Base-by-base conservation (phyloP, 2,113 vertebrate genomes). In the Vulpes vulpes region DNA sequence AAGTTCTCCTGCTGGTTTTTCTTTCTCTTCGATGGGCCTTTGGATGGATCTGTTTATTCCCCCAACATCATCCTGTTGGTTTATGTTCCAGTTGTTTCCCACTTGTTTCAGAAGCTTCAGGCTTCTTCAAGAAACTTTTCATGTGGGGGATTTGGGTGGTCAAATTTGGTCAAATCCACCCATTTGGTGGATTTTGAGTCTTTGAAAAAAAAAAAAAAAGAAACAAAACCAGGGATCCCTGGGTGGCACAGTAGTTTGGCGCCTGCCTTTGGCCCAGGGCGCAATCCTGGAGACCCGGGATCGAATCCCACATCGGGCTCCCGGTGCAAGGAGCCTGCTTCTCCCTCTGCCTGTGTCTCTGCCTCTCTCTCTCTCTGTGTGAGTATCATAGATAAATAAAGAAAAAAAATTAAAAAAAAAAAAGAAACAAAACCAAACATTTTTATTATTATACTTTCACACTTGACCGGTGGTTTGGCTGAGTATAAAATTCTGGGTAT, bases 11-110 rank as follows among this genome's bases (percentile, higher is more conserved):
- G 20, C 8, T 30, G 12, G 2, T 6, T 43, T 76, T 20, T 9
- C 27, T n/a, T 55, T 35, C 11, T 19, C 59, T 65, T 65, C 19
- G 12, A 14, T 11, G 11, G 11, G 2, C 19, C 7, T 2, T 20
- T 59, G 22, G 11, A 7, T 30, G 1, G 9, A 32, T 19, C 11
- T 11, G 6, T 32, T 14, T 55, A 15, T 53, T 12, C 0, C 10
- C 8, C 5, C 1, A 2, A 1, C 1, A 4, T 1, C 9, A 5
- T 17, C 32, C 3, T 7, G 9, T 81, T 62, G 8, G 14, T 49
- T 22, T 38, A 1, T 8, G 0, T 51, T 25, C 3, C 20, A 27
- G 20, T 49, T 60, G 15, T 69, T 69, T 38, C 38, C 4, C 20
- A 23, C 25, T 60, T 71, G 17, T 32, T 82, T 82, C 32, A 35